These are phyloP conservation scores for Aplodontia rufa DNA, from an alignment of 2,113 vertebrate genomes.

Conservation along the genomic window DNA sequence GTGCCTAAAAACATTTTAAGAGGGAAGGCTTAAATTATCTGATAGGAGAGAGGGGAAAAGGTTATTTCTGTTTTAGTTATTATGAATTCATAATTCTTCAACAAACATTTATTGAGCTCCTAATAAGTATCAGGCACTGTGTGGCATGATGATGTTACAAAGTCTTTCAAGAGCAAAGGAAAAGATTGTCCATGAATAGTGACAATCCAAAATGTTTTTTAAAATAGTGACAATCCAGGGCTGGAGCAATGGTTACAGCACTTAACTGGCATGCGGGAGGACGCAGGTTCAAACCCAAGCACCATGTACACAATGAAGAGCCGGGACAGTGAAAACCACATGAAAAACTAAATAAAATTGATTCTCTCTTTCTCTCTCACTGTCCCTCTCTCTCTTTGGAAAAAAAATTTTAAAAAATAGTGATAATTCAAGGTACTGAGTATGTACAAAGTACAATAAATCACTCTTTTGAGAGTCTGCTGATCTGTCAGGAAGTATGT, in stretches of 20 bases:
- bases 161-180: not conserved
- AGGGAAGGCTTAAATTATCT: not conserved
- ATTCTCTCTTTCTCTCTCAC: too few relatives aligned
- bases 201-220: too few relatives aligned
- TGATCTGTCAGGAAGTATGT: conserved; percentile 29
- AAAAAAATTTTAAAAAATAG: too few relatives aligned
- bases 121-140: not conserved
- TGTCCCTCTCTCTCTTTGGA: too few relatives aligned
- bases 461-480: not conserved
- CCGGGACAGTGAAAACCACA: too few relatives aligned
- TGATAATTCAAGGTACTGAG: not conserved
- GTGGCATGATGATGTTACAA: not conserved
- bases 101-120: not conserved
- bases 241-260: too few relatives aligned
- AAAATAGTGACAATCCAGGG: too few relatives aligned
- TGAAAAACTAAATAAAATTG: too few relatives aligned
- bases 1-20: conserved; percentile 23
- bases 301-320: too few relatives aligned
- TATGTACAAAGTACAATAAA: not conserved
- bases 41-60: not conserved
- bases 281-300: too few relatives aligned
- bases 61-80: not conserved
- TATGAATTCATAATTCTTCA: not conserved
- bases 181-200: too few relatives aligned
- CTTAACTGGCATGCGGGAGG: too few relatives aligned